Conservation (phyloP, 1,140 invertebrate genomes). For the Euwallacea fornicatus region DNA sequence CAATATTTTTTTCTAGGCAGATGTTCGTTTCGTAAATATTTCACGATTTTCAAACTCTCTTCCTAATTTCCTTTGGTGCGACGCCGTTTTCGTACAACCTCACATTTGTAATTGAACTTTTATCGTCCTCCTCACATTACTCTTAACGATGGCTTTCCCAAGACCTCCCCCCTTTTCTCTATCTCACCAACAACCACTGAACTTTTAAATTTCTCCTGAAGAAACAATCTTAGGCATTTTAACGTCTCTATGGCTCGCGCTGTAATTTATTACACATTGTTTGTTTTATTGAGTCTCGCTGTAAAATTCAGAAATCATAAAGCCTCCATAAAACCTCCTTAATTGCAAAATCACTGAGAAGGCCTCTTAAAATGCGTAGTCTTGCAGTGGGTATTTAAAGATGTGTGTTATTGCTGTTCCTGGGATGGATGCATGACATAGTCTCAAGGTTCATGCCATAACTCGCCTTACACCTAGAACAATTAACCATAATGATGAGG, state of each 20-base stretch:
- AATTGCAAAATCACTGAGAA: constrained; percentile 35
- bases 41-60: too few species aligned
- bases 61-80: too few species aligned
- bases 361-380: constrained; percentile 29
- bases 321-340: constrained; percentile 31
- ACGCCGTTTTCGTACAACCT: too few species aligned
- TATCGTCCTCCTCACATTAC: too few species aligned
- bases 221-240: constrained; percentile 27
- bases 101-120: too few species aligned
- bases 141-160: too few species aligned
- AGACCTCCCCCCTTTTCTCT: too few species aligned
- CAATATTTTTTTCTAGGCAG: too few species aligned
- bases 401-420: constrained; percentile 27
- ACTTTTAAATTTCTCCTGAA: too few species aligned
- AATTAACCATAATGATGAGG: too few species aligned
- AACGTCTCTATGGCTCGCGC: constrained; percentile 28
- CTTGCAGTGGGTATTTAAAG: constrained; percentile 29
- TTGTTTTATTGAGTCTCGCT: constrained; percentile 33
- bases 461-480: background rate
- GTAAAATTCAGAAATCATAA: constrained; percentile 35
- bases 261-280: constrained; percentile 35
- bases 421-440: constrained; percentile 25
- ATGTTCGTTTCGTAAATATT: too few species aligned
- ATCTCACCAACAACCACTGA: too few species aligned
- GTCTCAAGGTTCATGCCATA: constrained; percentile 18